Base-by-base conservation (phyloP, 2,797 vertebrate genomes). In the Sebastes dallii region DNA sequence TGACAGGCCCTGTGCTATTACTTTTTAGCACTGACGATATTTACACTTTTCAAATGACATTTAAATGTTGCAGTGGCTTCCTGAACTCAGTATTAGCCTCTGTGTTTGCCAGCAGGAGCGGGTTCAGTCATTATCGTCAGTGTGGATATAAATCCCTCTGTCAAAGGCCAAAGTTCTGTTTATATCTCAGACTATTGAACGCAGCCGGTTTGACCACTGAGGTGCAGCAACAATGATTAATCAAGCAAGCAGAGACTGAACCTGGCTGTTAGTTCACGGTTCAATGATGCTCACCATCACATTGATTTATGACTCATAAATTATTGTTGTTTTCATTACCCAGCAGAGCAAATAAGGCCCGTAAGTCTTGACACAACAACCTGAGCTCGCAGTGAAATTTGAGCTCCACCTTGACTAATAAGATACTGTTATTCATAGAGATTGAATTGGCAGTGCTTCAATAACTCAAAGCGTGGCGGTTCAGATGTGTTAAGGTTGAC, bases 271-370 rank as follows among this genome's bases (percentile, higher is more conserved):
- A 27, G 83, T 89, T 90, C 85, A 91, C 50, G 81, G 83, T 89
- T 89, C 91, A 87, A 16, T 61, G 83, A 85, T 39, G 86, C 83
- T 78, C 62, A 65, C 83, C 72, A 77, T 78, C 29, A 3, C 70
- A 87, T 84, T 84, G 91, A 93, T 88, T 89, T 81, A 80, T 91
- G 88, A 89, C 90, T 92, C 87, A 88, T 85, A 84, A 90, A 85
- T 91, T 86, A 89, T 87, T 91, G 87, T 90, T 67, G 34, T 86
- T 92, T 91, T 93, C 89, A 88, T 92, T 89, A 82, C 80, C 77
- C 78, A 68, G 86, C 86, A 60, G 46, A 78, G 75, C 39, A 14
- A 82, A 82, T 78, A 58, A 68, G 68, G 75, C 65, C 25, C 27
- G 76, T 76, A 78, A 71, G 83, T 85, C 86, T 75, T 59, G 68